phyloP scores from a whole-genome alignment of 2,888 invertebrate species.

The Nemurella pictetii region DNA sequence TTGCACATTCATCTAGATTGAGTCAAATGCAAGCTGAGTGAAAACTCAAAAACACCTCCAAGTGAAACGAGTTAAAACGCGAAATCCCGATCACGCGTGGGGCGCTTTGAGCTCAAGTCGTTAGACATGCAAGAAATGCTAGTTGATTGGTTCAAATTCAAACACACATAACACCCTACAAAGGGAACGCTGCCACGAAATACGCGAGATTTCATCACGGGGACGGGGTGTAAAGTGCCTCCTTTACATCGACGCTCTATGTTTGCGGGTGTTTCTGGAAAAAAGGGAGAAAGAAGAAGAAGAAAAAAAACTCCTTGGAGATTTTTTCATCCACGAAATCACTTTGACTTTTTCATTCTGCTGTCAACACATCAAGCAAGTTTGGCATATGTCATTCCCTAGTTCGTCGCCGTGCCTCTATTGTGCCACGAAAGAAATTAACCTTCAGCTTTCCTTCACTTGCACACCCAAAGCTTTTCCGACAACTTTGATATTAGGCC shows the following conservation, averaged over 20 bases:
- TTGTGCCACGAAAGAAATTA: conserved; percentile 36
- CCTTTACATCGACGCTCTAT: not conserved
- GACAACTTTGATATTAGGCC: conserved; percentile 29
- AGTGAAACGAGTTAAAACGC: not conserved
- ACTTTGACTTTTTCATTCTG: conserved; percentile 39
- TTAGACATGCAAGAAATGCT: conserved; percentile 28
- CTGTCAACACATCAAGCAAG: conserved; percentile 42
- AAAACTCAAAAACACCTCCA: not conserved
- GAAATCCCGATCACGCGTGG: not conserved
- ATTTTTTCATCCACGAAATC: conserved; percentile 35
- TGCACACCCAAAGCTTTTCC: conserved; percentile 36
- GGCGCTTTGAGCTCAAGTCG: conserved; percentile 21
- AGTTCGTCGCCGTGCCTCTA: conserved; percentile 33
- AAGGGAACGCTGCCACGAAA: conserved; percentile 48
- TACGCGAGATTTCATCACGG: conserved; percentile 51
- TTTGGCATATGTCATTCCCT: conserved; percentile 49
- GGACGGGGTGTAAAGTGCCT: not conserved
- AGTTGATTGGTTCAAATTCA: conserved; percentile 39
- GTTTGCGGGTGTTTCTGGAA: conserved; percentile 25
- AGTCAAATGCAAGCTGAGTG: conserved; percentile 15
- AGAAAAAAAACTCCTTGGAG: conserved; percentile 31
- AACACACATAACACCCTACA: conserved; percentile 18
- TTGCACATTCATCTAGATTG: not conserved
- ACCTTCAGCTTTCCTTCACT: conserved; percentile 37
- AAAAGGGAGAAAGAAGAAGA: not conserved